phyloP scores from a whole-genome alignment of 2,113 vertebrate genomes.

The Calonectris borealis region DNA sequence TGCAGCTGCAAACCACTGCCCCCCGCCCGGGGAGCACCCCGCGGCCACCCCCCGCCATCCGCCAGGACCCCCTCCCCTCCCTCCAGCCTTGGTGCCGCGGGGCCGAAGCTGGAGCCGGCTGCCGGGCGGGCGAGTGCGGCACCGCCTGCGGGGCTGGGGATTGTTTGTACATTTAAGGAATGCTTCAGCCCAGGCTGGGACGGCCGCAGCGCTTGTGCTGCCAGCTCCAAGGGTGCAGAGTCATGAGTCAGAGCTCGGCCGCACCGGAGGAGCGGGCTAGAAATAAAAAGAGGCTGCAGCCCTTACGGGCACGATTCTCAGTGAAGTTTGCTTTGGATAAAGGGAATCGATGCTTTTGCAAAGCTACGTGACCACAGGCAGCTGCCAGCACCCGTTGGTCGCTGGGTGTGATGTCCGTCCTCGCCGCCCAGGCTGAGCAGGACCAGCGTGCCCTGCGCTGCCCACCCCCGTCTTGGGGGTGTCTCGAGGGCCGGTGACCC shows the following conservation, averaged over 20 bases:
- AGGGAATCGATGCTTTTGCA: background rate
- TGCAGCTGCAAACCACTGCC: rapidly evolving
- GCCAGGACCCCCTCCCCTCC: background rate
- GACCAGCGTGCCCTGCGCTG: background rate
- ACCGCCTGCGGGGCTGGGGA: background rate
- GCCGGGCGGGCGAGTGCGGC: rapidly evolving
- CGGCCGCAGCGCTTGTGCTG: rapidly evolving
- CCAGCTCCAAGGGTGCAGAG: background rate
- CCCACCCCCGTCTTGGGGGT: background rate
- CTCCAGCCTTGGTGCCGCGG: background rate
- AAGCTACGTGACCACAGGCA: background rate
- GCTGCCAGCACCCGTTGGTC: background rate
- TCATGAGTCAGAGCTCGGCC: background rate
- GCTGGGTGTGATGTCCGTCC: background rate
- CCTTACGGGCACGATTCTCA: background rate
- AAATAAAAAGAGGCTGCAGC: background rate
- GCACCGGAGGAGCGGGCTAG: background rate
- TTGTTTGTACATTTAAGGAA: conserved; percentile 52
- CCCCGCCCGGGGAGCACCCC: rapidly evolving
- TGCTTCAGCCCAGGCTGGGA: background rate
- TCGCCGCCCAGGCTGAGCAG: rapidly evolving
- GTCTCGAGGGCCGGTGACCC: rapidly evolving
- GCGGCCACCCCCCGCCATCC: rapidly evolving
- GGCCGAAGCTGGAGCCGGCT: background rate
- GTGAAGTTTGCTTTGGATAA: background rate